Conservation (phyloP, 2,797 vertebrate species). For the Cyprinella venusta region DNA sequence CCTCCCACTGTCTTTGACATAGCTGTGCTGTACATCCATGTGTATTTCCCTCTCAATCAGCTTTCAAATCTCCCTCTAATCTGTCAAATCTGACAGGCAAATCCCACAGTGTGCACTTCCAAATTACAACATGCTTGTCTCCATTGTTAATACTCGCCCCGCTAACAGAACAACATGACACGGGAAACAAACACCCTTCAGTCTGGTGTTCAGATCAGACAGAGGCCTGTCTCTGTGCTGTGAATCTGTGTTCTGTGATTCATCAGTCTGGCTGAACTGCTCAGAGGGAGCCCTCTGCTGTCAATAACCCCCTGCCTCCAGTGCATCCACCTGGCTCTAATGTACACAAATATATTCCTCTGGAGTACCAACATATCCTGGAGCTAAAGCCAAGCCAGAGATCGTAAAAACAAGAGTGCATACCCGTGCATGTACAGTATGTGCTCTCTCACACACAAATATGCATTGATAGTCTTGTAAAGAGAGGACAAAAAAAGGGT, state of each 20-base stretch:
- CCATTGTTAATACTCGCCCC: constrained; percentile 39
- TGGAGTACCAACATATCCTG: constrained; percentile 46
- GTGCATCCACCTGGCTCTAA: constrained; percentile 12
- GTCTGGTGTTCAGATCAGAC: constrained; percentile 5
- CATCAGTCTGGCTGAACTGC: constrained; percentile 50
- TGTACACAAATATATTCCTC: constrained; percentile 63
- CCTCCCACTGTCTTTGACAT: not conserved
- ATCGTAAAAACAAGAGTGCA: constrained; percentile 49
- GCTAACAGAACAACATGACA: constrained; percentile 50
- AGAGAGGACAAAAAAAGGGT: not conserved
- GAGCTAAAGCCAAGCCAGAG: constrained; percentile 47
- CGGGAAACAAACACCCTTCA: constrained; percentile 55
- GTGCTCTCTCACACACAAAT: not conserved
- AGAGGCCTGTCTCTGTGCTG: constrained; percentile 32
- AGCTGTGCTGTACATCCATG: not conserved
- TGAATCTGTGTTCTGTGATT: constrained; percentile 62
- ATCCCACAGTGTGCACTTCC: constrained; percentile 21
- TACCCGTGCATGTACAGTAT: not conserved
- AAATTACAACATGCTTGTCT: constrained; percentile 20
- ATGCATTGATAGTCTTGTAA: constrained; percentile 1
- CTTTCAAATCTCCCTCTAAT: not conserved
- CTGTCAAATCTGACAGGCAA: constrained; percentile 1
- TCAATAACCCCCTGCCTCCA: constrained; percentile 43
- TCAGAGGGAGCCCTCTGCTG: constrained; percentile 75
- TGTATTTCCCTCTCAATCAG: not conserved